Evolutionary conservation across 2,113 vertebrate species (phyloP), one percentile per base, ranked within the genome.

Genomic region (Pomatostomus ruficeps): DNA sequence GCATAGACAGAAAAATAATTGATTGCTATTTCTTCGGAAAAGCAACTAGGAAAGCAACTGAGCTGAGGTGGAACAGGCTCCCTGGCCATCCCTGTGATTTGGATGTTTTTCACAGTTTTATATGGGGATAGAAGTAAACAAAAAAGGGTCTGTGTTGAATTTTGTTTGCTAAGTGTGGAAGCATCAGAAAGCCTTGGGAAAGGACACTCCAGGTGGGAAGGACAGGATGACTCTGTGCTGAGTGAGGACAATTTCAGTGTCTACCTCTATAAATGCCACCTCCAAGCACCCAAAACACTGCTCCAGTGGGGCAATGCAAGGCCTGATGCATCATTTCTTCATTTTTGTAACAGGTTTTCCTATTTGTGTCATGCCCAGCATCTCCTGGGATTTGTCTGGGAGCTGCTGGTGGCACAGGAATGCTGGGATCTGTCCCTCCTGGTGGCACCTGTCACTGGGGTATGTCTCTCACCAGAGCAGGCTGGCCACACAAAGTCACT

Each of bases 1-100:
- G 42, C 68, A 65, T 17, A 81, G 74, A 81, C 45, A 85, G 81
- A 52, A 77, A 87, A 93, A 93, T 40, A 85, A 85, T 85, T 70
- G 65, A 77, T 70, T 0, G 0, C 51, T 43, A 6, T 55, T 68
- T 84, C 58, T 73, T 51, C 4, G 2, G 77, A 45, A 65, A 58
- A 91, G 49, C 33, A 0, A 0, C 46, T 85, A 66, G 84, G 38
- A 68, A 40, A 82, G 23, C 9, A 42, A 40, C 15, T 0, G 11
- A 73, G 54, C 68, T 54, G 33, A 29, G 51, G 51, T 43, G 42
- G 66, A 49, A 57, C 0, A 3, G 23, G 29, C 10, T 91, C 40
- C 54, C 48, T 42, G 29, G 29, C 11, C 62, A 28, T 12, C 22
- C 40, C 57, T 59, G 23, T 10, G 38, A 35, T 24, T 25, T 31